Conservation (phyloP, 2,888 invertebrate species). For the Calliopum simillimum region DNA sequence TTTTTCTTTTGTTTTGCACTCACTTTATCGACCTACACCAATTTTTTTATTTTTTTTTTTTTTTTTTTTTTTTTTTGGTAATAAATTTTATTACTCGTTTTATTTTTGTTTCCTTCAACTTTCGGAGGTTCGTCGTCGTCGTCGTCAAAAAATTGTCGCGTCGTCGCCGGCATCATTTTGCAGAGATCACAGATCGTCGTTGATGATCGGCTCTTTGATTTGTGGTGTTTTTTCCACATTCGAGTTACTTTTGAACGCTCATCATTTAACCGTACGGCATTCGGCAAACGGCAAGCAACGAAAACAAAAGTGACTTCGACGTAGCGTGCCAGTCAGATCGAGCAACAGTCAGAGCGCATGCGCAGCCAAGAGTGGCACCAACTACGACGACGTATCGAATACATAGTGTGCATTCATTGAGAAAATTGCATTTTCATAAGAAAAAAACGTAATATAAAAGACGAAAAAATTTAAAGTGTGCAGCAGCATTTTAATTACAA, state of each 20-base stretch:
- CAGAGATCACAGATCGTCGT: constrained; percentile 25
- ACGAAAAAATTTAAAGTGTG: no score
- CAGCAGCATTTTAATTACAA: no score
- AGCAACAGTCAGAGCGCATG: constrained; percentile 28
- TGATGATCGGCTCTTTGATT: constrained; percentile 52
- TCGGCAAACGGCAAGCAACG: constrained; percentile 62
- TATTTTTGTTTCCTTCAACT: neutral
- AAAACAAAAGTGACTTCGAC: constrained; percentile 65
- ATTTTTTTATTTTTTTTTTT: neutral
- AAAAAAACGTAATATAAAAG: no score
- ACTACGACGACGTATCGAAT: neutral
- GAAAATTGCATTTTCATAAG: no score
- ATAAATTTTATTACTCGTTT: neutral
- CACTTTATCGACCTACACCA: no score
- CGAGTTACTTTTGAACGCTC: constrained; percentile 59
- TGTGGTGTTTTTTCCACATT: no score
- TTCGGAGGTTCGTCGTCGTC: neutral
- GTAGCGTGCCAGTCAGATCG: constrained; percentile 49
- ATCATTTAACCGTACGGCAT: constrained; percentile 65
- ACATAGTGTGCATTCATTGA: neutral
- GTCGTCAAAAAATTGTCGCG: neutral
- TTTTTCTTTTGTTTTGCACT: no score
- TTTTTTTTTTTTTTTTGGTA: neutral
- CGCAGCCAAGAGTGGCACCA: constrained; percentile 20
- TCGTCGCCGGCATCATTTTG: constrained; percentile 18